Percentiles rank a stretch among this genome's conserved stretches.
These are phyloP conservation scores for Baccha elongata DNA, from an alignment of 2,888 invertebrate species.

Conservation along the genomic window DNA sequence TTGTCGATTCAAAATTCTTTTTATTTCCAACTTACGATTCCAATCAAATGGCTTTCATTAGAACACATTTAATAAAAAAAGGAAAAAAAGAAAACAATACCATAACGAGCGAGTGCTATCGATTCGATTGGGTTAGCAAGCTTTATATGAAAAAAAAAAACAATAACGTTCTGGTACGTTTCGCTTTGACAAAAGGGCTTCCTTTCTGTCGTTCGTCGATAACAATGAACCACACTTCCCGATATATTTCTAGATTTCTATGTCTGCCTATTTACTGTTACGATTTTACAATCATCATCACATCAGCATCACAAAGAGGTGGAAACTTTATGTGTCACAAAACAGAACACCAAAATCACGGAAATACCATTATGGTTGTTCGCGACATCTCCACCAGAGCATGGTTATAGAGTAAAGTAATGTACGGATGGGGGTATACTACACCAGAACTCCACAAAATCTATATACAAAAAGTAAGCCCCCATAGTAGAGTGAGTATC, in stretches of 20 bases:
- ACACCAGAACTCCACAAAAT: neutral
- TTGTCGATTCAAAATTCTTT: neutral
- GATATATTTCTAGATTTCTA: constrained; percentile 10
- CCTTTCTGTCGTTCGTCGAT: constrained; percentile 20
- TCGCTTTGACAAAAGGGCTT: constrained; percentile 56
- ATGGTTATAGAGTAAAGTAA: neutral
- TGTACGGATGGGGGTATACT: neutral
- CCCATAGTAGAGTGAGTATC: constrained; percentile 23
- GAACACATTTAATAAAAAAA: constrained; percentile 46
- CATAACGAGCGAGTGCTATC: constrained; percentile 45
- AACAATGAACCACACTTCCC: constrained; percentile 56
- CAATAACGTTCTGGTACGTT: constrained; percentile 56
- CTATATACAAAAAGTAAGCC: constrained; percentile 1
- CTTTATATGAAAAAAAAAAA: constrained; percentile 7
- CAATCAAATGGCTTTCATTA: constrained; percentile 42
- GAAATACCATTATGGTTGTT: constrained; percentile 15
- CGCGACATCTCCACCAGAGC: constrained; percentile 8
- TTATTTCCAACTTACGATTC: neutral
- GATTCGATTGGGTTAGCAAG: constrained; percentile 47
- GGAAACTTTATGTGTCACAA: constrained; percentile 38
- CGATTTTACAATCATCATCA: constrained; percentile 49
- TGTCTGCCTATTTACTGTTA: constrained; percentile 46
- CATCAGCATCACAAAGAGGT: constrained; percentile 26
- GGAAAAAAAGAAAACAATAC: constrained; percentile 35
- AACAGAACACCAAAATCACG: constrained; percentile 34